Base-by-base conservation (phyloP, 2,888 invertebrate species). In the Protophormia terraenovae region DNA sequence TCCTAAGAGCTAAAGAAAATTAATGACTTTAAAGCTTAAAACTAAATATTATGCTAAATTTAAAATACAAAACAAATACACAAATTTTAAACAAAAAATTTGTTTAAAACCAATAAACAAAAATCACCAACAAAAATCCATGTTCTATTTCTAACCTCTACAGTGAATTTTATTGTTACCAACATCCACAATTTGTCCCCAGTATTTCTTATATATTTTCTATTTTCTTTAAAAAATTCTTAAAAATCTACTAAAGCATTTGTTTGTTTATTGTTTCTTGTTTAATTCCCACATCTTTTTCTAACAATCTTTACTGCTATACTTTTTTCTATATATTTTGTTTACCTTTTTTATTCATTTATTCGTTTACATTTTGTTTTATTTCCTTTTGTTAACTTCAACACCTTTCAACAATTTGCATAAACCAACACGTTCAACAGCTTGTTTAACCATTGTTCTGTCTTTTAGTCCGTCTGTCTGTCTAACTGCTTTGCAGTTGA, bases 391-490 rank as follows among this genome's bases (percentile, higher is more conserved):
- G 0, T 41, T 27, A n/a, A n/a, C n/a, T n/a, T n/a, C n/a, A n/a
- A n/a, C 38, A 76, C 75, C 60, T 78, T 79, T 79, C 27, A 47
- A n/a, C 75, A 84, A 66, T 77, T 53, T 77, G 71, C 50, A 76
- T 60, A 58, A 45, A 4, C 71, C 55, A 58, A 67, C 62, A 60
- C 73, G 53, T 75, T 29, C 58, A 83, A 80, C 80, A 84, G 80
- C 80, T 80, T 84, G 84, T 84, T 77, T 81, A 72, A 55, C 76
- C 72, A 84, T 84, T 84, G 84, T 84, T 81, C 84, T 81, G 84
- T 84, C 84, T 66, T n/a, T 55, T 55, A 2, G 29, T 24, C 22
- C 53, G 35, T 35, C 47, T 27, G 10, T 32, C 10, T 27, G 22
- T n/a, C n/a, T n/a, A n/a, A n/a, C n/a, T n/a, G n/a, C n/a, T n/a